Conservation (phyloP, 2,797 vertebrate species). For the Tympanoctomys barrerae region DNA sequence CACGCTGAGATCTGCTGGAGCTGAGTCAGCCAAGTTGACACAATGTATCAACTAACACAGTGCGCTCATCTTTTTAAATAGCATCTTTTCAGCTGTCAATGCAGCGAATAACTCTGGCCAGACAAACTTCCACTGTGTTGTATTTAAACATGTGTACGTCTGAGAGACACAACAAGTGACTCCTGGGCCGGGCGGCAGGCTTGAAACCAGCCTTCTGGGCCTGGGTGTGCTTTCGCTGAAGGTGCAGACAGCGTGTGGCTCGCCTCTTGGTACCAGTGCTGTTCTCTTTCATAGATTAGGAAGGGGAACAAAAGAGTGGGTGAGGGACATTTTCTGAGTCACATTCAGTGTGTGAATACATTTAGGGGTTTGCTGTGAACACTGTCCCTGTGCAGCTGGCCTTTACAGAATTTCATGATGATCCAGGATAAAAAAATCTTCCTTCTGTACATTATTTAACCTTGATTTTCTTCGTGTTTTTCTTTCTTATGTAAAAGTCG, state of each 20-base stretch:
- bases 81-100: not conserved
- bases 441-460: conserved; percentile 3
- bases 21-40: too few species aligned
- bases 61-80: not conserved
- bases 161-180: not conserved
- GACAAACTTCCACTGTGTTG: not conserved
- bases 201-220: conserved; percentile 5
- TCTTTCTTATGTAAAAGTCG: not conserved
- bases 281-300: not conserved
- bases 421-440: not conserved
- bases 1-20: too few species aligned
- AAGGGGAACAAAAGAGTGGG: not conserved
- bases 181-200: not conserved
- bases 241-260: not conserved
- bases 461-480: conserved; percentile 25
- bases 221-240: not conserved
- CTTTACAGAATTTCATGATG: conserved; percentile 32
- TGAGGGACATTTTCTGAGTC: not conserved
- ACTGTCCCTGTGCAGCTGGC: not conserved
- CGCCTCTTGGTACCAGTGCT: not conserved
- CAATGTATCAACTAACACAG: too few species aligned
- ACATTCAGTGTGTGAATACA: conserved; percentile 6
- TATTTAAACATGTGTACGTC: not conserved
- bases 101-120: not conserved
- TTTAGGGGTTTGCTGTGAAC: conserved; percentile 5